phyloP scores from a whole-genome alignment of 2,888 invertebrate species.

The Mesoligia furuncula region DNA sequence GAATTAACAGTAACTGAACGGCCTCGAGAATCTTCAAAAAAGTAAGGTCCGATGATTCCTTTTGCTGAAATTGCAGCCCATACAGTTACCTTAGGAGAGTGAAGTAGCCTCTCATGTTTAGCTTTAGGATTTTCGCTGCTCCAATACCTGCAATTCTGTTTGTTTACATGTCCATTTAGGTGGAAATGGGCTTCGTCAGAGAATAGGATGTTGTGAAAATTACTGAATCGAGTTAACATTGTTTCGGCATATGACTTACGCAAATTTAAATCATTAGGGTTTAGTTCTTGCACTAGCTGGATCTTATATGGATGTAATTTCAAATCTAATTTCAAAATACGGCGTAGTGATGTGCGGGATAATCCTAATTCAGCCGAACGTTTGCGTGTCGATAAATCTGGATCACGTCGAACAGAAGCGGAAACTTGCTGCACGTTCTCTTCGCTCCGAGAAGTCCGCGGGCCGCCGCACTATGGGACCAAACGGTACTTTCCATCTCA shows the following conservation, averaged over 20 bases:
- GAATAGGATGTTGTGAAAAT: constrained; percentile 53
- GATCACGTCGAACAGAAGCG: constrained; percentile 48
- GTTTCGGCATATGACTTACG: constrained; percentile 41
- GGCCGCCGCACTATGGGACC: too few species aligned
- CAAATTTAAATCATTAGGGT: constrained; percentile 47
- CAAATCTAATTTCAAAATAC: constrained; percentile 44
- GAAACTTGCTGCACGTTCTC: constrained; percentile 46
- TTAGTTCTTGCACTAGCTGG: constrained; percentile 44
- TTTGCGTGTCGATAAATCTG: constrained; percentile 36
- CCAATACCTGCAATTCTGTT: constrained; percentile 46
- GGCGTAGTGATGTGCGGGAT: constrained; percentile 49
- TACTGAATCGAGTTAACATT: constrained; percentile 56
- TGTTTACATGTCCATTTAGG: constrained; percentile 45
- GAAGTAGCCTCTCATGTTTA: constrained; percentile 52
- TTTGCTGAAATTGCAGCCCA: constrained; percentile 54
- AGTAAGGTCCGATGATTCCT: constrained; percentile 53
- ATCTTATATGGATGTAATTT: constrained; percentile 50
- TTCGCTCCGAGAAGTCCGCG: constrained; percentile 52
- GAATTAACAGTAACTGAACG: constrained; percentile 35
- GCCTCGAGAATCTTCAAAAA: constrained; percentile 56
- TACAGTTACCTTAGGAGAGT: constrained; percentile 38
- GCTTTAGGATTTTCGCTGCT: constrained; percentile 48
- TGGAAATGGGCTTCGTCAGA: constrained; percentile 47
- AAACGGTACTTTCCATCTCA: too few species aligned
- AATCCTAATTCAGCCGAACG: constrained; percentile 39